A percentile compares a stretch with the other conserved stretches of the same genome.
These are phyloP conservation scores for Pseudomugil tenellus DNA, from an alignment of 2,797 vertebrate species.

Conservation along the genomic window DNA sequence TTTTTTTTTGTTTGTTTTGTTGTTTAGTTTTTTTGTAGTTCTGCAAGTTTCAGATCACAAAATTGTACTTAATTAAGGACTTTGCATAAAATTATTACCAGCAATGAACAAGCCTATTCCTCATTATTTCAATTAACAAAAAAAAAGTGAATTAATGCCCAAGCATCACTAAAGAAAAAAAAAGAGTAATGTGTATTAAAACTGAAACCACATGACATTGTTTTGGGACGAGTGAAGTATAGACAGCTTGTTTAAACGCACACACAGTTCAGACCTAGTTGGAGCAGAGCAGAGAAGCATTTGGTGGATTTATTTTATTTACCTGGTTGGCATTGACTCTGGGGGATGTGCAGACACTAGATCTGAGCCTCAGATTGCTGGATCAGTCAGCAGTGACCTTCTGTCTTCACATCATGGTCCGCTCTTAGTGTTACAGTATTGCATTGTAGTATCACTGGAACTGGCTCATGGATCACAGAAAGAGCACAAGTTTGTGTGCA, in stretches of 20 bases:
- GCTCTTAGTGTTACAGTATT: constrained; percentile 23
- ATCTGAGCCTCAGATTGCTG: constrained; percentile 57
- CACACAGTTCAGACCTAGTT: neutral
- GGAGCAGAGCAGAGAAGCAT: constrained; percentile 2
- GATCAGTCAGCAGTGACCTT: constrained; percentile 60
- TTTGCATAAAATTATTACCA: neutral
- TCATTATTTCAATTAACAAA: neutral
- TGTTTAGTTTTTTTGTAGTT: no score
- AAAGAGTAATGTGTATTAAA: neutral
- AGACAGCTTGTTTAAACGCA: neutral
- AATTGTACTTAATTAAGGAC: neutral
- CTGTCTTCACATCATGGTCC: constrained; percentile 30
- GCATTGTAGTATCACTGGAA: constrained; percentile 25
- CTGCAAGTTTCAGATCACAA: neutral
- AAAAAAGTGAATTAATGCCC: neutral
- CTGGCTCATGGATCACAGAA: constrained; percentile 8
- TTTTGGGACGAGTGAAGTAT: neutral
- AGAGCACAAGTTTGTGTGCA: neutral
- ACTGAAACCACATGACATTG: neutral
- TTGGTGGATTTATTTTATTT: constrained; percentile 18
- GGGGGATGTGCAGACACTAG: constrained; percentile 50
- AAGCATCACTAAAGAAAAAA: neutral
- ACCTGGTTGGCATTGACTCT: constrained; percentile 21
- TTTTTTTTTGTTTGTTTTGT: no score
- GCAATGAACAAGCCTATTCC: neutral